Evolutionary conservation across 2,888 invertebrate genomes (phyloP).

Genomic region (Xylocampa areola): DNA sequence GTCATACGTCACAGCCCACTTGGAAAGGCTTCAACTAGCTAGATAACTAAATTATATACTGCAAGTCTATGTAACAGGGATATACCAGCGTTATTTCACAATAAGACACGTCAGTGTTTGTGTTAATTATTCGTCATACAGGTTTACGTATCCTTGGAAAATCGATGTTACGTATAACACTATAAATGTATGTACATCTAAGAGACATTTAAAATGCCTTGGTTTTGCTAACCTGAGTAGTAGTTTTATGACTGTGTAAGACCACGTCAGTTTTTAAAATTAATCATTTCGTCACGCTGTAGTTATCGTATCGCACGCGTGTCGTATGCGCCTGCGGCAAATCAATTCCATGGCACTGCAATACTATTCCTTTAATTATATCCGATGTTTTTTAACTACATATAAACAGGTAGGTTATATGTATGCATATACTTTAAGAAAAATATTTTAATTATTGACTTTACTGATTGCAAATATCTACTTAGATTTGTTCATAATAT

Average conservation of each 20-base stretch:
- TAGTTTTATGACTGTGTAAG: constrained; percentile 4
- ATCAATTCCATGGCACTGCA: constrained; percentile 34
- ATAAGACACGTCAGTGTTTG: background rate
- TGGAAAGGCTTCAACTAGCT: background rate
- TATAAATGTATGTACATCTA: background rate
- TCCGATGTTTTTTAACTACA: constrained; percentile 19
- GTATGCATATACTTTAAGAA: too few relatives aligned
- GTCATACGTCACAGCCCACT: background rate
- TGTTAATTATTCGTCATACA: constrained; percentile 8
- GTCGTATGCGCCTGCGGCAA: constrained; percentile 21
- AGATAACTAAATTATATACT: background rate
- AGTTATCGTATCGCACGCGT: constrained; percentile 34
- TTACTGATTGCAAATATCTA: too few relatives aligned
- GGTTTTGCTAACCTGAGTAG: constrained; percentile 6
- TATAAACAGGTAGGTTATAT: background rate
- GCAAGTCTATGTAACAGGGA: background rate
- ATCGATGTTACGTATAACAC: constrained; percentile 8
- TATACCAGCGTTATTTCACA: background rate
- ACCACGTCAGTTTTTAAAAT: constrained; percentile 41
- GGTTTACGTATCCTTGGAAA: constrained; percentile 11
- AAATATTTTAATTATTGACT: too few relatives aligned
- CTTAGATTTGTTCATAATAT: too few relatives aligned
- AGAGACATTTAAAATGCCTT: background rate
- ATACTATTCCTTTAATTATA: constrained; percentile 39
- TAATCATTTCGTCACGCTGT: constrained; percentile 28